These are phyloP conservation scores for Scolanthus callimorphus DNA, from an alignment of 92 coral and sea anemone species.

Conservation along the genomic window DNA sequence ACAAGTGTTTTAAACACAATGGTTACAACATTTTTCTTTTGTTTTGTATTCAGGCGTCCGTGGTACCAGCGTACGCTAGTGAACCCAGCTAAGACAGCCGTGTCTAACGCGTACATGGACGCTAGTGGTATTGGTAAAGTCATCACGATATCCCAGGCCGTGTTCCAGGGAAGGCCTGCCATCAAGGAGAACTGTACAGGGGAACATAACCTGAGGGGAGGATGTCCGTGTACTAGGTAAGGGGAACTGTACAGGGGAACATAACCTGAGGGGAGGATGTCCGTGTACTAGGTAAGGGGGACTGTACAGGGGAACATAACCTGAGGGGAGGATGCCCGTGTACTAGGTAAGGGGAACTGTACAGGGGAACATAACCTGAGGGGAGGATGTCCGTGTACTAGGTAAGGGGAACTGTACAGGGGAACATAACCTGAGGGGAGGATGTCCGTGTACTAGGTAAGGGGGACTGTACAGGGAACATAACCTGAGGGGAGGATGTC, in stretches of 20 bases:
- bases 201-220: conserved; percentile 61
- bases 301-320: no score
- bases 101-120: conserved; percentile 98
- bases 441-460: no score
- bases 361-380: no score
- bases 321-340: conserved; percentile 13
- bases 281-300: conserved; percentile 23
- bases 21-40: no score
- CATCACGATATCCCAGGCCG: conserved; percentile 88
- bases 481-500: no score
- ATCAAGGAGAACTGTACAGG: conserved; percentile 43
- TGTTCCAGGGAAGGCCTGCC: conserved; percentile 76
- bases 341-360: conserved; percentile 16
- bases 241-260: neutral
- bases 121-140: conserved; percentile 95
- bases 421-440: no score
- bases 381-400: no score
- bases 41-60: conserved; percentile 88
- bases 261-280: neutral
- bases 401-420: no score
- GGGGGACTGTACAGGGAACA: no score
- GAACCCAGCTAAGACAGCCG: conserved; percentile 88
- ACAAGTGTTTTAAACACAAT: no score
- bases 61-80: conserved; percentile 97
- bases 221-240: conserved; percentile 77